phyloP scores from a whole-genome alignment of 1,140 invertebrate genomes.

The Alviniconcha marisindica region DNA sequence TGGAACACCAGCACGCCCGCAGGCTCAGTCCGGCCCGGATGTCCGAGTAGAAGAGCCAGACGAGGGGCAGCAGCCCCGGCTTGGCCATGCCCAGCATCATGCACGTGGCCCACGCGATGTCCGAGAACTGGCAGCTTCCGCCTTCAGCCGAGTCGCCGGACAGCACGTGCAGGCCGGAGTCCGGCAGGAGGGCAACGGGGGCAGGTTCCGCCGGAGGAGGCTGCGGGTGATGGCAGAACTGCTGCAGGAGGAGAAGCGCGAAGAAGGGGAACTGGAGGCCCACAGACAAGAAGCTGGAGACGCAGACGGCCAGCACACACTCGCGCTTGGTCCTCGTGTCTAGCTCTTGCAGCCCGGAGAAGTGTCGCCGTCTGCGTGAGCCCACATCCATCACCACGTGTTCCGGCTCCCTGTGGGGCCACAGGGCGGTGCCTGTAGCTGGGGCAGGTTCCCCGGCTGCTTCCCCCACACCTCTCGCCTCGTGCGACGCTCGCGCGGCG shows the following conservation, averaged over 20 bases:
- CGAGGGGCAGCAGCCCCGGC: constrained; percentile 38
- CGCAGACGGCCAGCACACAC: constrained; percentile 25
- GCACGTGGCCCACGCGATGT: constrained; percentile 27
- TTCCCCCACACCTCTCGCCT: neutral
- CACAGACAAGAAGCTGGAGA: constrained; percentile 31
- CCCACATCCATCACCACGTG: no score
- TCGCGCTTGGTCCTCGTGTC: constrained; percentile 6
- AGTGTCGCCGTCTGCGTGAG: neutral
- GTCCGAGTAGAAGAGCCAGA: constrained; percentile 42
- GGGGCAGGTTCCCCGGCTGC: neutral
- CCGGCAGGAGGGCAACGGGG: neutral
- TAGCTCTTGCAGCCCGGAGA: neutral
- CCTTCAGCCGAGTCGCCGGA: no score
- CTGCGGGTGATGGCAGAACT: constrained; percentile 20
- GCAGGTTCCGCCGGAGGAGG: neutral
- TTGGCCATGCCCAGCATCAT: constrained; percentile 34
- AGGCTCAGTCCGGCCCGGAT: constrained; percentile 23
- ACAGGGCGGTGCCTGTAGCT: neutral
- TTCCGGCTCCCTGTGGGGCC: neutral
- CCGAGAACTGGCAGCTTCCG: constrained; percentile 8
- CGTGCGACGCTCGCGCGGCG: neutral
- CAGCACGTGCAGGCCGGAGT: neutral
- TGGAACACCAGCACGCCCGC: neutral
- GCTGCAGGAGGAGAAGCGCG: constrained; percentile 32
- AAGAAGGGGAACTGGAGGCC: constrained; percentile 43